phyloP scores from a whole-genome alignment of 2,797 vertebrate species.

The Sebastolobus altivelis region DNA sequence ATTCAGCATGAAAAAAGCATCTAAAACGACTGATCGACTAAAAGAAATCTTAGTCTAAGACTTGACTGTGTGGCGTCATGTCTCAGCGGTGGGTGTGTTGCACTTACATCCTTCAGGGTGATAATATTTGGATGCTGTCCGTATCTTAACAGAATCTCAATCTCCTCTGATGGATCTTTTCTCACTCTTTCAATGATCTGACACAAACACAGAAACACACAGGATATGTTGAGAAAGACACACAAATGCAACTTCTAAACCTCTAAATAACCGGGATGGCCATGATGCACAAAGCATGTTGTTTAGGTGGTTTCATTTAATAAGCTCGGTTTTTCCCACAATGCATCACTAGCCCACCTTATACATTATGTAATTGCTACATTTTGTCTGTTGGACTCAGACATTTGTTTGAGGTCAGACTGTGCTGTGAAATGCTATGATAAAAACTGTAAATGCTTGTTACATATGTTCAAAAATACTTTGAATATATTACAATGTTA shows the following conservation, averaged over 20 bases:
- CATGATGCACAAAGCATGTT: not conserved
- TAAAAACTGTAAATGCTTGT: not conserved
- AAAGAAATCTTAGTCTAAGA: too few species aligned
- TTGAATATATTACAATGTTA: not conserved
- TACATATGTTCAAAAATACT: not conserved
- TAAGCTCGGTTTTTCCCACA: not conserved
- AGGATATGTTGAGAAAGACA: not conserved
- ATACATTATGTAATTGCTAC: not conserved
- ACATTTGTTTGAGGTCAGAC: not conserved
- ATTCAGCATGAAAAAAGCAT: too few species aligned
- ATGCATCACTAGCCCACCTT: not conserved
- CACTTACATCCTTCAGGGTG: conserved; percentile 94
- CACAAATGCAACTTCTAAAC: not conserved
- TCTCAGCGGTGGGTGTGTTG: not conserved
- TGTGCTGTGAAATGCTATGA: not conserved
- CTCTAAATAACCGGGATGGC: not conserved
- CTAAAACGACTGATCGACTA: too few species aligned
- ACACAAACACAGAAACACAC: conserved; percentile 34
- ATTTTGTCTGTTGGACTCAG: not conserved
- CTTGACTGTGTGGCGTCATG: not conserved
- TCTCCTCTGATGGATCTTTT: conserved; percentile 97
- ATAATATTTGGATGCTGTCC: conserved; percentile 98
- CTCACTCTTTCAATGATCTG: conserved; percentile 95
- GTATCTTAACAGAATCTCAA: conserved; percentile 95
- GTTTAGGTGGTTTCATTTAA: not conserved